Base-by-base conservation (phyloP, 2,888 invertebrate species). In the Tinea semifulvella region DNA sequence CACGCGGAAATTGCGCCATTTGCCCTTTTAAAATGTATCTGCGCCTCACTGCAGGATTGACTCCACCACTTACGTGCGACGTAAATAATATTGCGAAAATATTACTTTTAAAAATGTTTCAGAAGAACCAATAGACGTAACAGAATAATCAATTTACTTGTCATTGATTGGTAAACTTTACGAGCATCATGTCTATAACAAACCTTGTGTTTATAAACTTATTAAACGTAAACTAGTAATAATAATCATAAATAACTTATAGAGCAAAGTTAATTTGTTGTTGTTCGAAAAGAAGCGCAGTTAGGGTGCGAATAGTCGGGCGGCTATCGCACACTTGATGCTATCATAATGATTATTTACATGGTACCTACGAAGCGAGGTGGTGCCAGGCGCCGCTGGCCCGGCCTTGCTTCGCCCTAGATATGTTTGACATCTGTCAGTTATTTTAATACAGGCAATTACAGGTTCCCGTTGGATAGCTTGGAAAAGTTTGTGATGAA, bases 301-400 rank as follows among this genome's bases (percentile, higher is more conserved):
- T 31, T 31, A 13, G 31, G 31, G 36, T 45, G 48, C 42, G 53
- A 54, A 56, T 57, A 53, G 57, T 57, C 54, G 52, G 57, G 55
- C 57, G 53, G 63, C 71, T 36, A 36, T 36, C 36, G 36, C 18
- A 74, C 68, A 76, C 76, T 79, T 75, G 79, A 79, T 79, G 68
- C 66, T 77, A 80, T 79, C 77, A 77, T 74, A 76, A 79, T 75
- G 77, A 79, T 79, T 77, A 80, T 79, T 77, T 77, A 80, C 77
- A 77, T 77, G 80, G 77, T 74, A 72, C 67, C 63, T 65, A 51
- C 63, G 56, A 49, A 53, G 49, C 53, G 49, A 49, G 40, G 46
- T 48, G 57, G 74, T 77, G 57, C 81, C 75, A 71, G 74, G 70
- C 68, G 60, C 71, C 62, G 67, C 58, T 39, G 31, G 44, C 47